Base-by-base conservation (phyloP, 2,797 vertebrate species). In the Lepus oiostolus region DNA sequence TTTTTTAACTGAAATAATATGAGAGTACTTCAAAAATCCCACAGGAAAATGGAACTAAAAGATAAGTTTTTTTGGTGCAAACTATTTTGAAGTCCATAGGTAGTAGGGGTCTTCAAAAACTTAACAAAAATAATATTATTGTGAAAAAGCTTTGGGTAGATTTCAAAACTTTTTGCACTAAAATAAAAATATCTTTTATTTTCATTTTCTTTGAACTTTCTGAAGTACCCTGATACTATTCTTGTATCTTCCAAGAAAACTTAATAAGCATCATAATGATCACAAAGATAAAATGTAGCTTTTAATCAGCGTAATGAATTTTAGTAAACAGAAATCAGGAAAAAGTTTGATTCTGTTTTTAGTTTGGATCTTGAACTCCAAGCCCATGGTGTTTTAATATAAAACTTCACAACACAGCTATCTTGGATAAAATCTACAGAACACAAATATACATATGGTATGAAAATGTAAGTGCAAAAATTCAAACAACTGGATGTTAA, bases 341-440 rank as follows among this genome's bases (percentile, higher is more conserved):
- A 88, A 50, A 77, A 32, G 24, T 38, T 71, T 76, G 63, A 71
- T 70, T 62, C 17, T 32, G 16, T 71, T 80, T 93, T 72, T 16
- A 85, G 22, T 81, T 72, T 76, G 26, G 3, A 71, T 60, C 17
- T 67, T 88, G 28, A 96, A 81, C 28, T 85, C 21, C 13, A 65
- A 50, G 9, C 63, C 14, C 11, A n/a, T 17, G 68, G 50, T 68
- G 10, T 5, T 74, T 79, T 95, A 54, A 67, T 42, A 9, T 9
- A 47, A 87, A 87, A 80, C 47, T 80, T 84, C 60, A 79, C 26
- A 74, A 47, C n/a, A 32, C 35, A n/a, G 13, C 5, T 93, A 4
- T 89, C 7, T 30, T 74, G 11, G 88, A 85, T 71, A 76, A 94
- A 85, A 91, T 26, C 74, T 62, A 63, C 62, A 32, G 62, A 88